Conservation (phyloP, 1,140 invertebrate genomes). For the Drosophila neocordata region DNA sequence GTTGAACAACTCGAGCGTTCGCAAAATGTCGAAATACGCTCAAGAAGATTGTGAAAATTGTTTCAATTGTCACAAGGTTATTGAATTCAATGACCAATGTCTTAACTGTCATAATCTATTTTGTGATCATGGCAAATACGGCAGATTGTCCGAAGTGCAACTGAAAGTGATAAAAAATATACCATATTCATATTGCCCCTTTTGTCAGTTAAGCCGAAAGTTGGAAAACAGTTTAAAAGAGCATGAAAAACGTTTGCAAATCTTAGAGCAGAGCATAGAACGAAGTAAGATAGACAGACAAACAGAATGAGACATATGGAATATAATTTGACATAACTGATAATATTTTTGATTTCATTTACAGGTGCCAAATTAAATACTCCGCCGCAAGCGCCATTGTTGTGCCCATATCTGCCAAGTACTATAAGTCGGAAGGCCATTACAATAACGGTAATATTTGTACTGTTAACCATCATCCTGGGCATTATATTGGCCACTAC, state of each 20-base stretch:
- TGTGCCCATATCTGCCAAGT: slow-evolving; percentile 61
- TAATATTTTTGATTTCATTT: background rate
- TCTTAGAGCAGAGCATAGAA: slow-evolving; percentile 39
- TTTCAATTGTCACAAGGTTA: slow-evolving; percentile 37
- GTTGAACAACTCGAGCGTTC: slow-evolving; percentile 39
- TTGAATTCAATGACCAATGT: background rate
- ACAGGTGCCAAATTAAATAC: slow-evolving; percentile 49
- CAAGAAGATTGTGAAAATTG: slow-evolving; percentile 28
- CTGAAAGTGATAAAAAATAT: slow-evolving; percentile 16
- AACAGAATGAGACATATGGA: slow-evolving; percentile 32
- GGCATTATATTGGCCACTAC: slow-evolving; percentile 52
- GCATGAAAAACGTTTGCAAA: slow-evolving; percentile 60
- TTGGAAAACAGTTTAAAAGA: slow-evolving; percentile 38
- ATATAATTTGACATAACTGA: background rate
- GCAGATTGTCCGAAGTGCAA: slow-evolving; percentile 5
- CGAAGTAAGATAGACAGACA: slow-evolving; percentile 30
- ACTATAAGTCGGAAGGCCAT: slow-evolving; percentile 61
- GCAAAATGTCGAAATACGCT: slow-evolving; percentile 46
- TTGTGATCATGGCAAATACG: slow-evolving; percentile 16
- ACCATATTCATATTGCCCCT: slow-evolving; percentile 42
- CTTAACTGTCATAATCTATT: slow-evolving; percentile 34
- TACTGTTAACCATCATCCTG: slow-evolving; percentile 52
- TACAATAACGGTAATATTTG: slow-evolving; percentile 55
- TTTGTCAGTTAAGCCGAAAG: slow-evolving; percentile 29
- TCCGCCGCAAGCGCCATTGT: slow-evolving; percentile 32